phyloP scores from a whole-genome alignment of 1,140 invertebrate genomes.

The Pararge aegeria region DNA sequence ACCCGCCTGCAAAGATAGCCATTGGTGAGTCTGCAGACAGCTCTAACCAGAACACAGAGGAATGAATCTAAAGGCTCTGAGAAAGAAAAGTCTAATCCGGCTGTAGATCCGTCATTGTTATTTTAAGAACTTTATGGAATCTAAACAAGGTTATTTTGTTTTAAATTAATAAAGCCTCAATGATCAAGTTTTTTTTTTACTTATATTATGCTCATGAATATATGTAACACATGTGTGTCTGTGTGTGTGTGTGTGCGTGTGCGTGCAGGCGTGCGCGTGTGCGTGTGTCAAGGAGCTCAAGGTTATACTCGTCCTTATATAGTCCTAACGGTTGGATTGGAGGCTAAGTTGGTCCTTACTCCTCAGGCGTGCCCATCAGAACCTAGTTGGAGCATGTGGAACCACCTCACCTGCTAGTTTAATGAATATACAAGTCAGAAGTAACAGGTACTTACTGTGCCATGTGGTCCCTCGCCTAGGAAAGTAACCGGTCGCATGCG shows the following conservation, averaged over 20 bases:
- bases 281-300: no score
- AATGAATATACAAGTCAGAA: background rate
- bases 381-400: no score
- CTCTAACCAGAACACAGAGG: background rate
- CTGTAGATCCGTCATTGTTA: background rate
- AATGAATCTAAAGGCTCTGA: background rate
- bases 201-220: no score
- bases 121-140: background rate
- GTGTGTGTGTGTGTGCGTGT: no score
- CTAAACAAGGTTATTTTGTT: no score
- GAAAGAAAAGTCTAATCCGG: background rate
- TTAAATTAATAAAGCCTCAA: background rate
- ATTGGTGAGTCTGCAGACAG: background rate
- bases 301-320: no score
- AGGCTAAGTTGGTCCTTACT: no score
- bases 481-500: slow-evolving; percentile 91
- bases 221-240: no score
- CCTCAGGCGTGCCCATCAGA: no score
- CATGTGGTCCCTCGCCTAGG: slow-evolving; percentile 93
- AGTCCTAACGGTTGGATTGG: no score
- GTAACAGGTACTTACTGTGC: slow-evolving; percentile 84
- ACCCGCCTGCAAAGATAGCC: background rate
- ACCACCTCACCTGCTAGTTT: background rate
- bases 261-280: no score
- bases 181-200: no score